Base-by-base conservation (phyloP, 2,113 vertebrate species). In the Loxodonta africana region DNA sequence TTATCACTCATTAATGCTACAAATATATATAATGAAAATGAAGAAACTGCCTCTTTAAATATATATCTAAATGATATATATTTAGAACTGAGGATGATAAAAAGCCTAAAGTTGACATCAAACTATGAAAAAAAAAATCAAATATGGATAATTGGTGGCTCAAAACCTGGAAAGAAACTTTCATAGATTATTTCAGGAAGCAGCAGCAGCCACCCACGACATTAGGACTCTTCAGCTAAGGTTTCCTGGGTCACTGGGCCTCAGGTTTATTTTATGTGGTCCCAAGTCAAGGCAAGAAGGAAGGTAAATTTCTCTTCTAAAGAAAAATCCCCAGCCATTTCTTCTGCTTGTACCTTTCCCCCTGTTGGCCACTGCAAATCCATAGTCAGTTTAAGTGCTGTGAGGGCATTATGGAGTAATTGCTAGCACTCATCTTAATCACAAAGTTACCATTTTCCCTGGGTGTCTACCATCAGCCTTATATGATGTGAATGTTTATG, bases 11-110 rank as follows among this genome's bases (percentile, higher is more conserved):
- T 91, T 83, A 91, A 95, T 51, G 30, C 80, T 95, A 90, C 20
- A 96, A 92, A 86, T 28, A 48, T 23, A 90, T 37, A 12, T 14
- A 74, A 20, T 82, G 33, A 97, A 97, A 80, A 81, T 20, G 12
- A 80, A 91, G 53, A 90, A 78, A 88, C n/a, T 37, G 67, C 3
- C 44, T 96, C 76, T 93, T 91, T 90, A 91, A 95, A 95, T 82
- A 62, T 63, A 33, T 3, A 1, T 37, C 37, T 37, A 37, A 44
- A 91, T 80, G 30, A 44, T 76, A 91, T 4, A 18, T 0, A 44
- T 62, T 30, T 85, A 88, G 48, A 85, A 80, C 23, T 81, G 60
- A 91, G 23, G 23, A 76, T 94, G 86, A 94, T 21, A 93, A 90
- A 90, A 97, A 89, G 46, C 21, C 63, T 94, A 73, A 92, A 84